phyloP scores from a whole-genome alignment of 2,888 invertebrate genomes.

The Subacronicta megacephala region DNA sequence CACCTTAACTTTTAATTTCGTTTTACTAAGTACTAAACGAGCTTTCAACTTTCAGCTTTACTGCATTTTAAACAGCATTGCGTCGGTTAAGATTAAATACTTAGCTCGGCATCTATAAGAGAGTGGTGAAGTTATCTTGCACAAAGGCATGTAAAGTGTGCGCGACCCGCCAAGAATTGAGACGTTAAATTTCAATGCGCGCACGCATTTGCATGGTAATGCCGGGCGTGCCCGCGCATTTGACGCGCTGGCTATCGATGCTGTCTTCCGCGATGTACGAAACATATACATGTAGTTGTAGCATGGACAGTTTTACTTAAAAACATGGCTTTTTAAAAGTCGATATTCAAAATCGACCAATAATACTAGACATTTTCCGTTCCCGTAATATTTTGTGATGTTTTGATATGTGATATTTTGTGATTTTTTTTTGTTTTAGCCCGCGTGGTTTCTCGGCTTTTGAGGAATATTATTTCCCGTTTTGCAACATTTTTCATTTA shows the following conservation, averaged over 20 bases:
- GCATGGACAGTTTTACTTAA: slow-evolving; percentile 2
- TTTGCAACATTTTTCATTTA: no score
- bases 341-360: neutral
- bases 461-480: no score
- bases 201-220: slow-evolving; percentile 69
- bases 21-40: neutral
- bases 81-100: slow-evolving; percentile 51
- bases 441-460: no score
- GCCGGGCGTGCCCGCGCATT: slow-evolving; percentile 62
- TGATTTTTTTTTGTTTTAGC: no score
- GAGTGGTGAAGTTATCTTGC: slow-evolving; percentile 47
- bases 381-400: no score
- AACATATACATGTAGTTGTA: no score
- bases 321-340: neutral
- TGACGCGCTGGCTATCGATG: slow-evolving; percentile 40
- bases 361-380: no score
- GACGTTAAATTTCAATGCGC: slow-evolving; percentile 71
- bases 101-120: slow-evolving; percentile 55
- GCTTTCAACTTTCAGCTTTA: slow-evolving; percentile 17
- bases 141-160: slow-evolving; percentile 62
- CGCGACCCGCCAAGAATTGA: slow-evolving; percentile 64
- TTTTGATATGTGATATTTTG: no score
- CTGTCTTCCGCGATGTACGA: slow-evolving; percentile 45
- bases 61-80: slow-evolving; percentile 34
- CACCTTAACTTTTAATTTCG: neutral